Evolutionary conservation across 2,888 invertebrate species (phyloP).

Genomic region (Epinotia nisella): DNA sequence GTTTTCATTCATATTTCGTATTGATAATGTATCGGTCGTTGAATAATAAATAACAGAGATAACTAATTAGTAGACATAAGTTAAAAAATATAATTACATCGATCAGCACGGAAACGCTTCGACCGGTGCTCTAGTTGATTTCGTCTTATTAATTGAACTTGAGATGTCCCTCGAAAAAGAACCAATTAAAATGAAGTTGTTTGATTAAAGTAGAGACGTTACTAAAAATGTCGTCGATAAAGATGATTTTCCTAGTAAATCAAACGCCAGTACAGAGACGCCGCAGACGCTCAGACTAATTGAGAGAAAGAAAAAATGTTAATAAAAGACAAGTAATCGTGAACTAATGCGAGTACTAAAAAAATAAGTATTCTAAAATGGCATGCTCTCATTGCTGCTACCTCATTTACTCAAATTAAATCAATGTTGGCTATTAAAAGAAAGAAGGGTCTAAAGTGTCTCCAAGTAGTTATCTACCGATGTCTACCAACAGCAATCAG

Average conservation of each 20-base stretch:
- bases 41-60: conserved; percentile 43
- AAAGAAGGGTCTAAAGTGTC: conserved; percentile 38
- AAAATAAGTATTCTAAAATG: conserved; percentile 29
- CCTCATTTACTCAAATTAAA: conserved; percentile 33
- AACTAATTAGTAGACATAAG: conserved; percentile 56
- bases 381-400: conserved; percentile 6
- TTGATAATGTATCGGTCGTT: conserved; percentile 12
- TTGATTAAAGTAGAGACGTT: conserved; percentile 71
- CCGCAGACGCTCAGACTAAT: conserved; percentile 55
- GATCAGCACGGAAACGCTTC: conserved; percentile 62
- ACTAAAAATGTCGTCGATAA: conserved; percentile 69
- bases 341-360: conserved; percentile 59
- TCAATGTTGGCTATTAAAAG: conserved; percentile 51
- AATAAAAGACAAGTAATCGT: conserved; percentile 50
- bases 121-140: conserved; percentile 67
- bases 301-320: conserved; percentile 50
- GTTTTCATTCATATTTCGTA: conserved; percentile 22
- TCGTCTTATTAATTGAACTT: conserved; percentile 71
- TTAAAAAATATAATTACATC: conserved; percentile 64
- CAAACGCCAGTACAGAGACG: conserved; percentile 61
- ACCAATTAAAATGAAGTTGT: conserved; percentile 72
- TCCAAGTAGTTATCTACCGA: conserved; percentile 62
- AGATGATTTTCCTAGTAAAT: conserved; percentile 65
- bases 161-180: conserved; percentile 63
- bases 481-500: conserved; percentile 69